These are phyloP conservation scores for Sylvilagus floridanus DNA, from an alignment of 2,797 vertebrate species.

Conservation along the genomic window DNA sequence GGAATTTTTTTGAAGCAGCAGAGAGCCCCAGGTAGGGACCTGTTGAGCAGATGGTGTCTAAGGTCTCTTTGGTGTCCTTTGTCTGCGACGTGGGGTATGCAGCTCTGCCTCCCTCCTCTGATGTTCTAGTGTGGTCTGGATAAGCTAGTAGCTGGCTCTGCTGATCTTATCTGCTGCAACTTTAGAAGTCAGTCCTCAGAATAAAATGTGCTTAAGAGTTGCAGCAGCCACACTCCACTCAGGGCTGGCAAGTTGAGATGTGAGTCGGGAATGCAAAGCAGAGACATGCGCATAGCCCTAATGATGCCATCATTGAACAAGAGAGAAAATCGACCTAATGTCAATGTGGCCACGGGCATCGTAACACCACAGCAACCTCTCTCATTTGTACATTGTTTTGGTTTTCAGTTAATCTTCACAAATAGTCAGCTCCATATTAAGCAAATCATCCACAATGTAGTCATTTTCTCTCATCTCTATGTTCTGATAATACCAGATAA, in stretches of 20 bases:
- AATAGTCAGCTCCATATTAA: neutral
- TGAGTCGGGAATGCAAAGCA: neutral
- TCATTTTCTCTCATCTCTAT: constrained; percentile 25
- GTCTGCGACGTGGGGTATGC: neutral
- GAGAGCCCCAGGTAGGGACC: neutral
- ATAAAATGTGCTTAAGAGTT: constrained; percentile 9
- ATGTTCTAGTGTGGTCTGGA: neutral
- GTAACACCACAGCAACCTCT: neutral
- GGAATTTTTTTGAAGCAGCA: neutral
- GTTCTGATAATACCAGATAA: neutral
- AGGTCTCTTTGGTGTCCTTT: neutral
- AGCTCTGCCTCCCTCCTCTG: neutral
- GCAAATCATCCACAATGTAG: neutral
- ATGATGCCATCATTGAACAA: neutral
- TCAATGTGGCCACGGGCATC: neutral
- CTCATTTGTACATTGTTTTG: constrained; percentile 8
- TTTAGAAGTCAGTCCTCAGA: constrained; percentile 6
- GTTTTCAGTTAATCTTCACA: constrained; percentile 20
- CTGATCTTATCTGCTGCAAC: neutral
- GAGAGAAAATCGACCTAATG: neutral
- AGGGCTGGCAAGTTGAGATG: neutral
- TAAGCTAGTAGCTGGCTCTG: neutral
- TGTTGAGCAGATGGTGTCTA: neutral
- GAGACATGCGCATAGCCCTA: neutral
- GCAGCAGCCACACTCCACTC: neutral